These are phyloP conservation scores for Metopolophium dirhodum DNA, from an alignment of 1,140 invertebrate genomes.

Conservation along the genomic window DNA sequence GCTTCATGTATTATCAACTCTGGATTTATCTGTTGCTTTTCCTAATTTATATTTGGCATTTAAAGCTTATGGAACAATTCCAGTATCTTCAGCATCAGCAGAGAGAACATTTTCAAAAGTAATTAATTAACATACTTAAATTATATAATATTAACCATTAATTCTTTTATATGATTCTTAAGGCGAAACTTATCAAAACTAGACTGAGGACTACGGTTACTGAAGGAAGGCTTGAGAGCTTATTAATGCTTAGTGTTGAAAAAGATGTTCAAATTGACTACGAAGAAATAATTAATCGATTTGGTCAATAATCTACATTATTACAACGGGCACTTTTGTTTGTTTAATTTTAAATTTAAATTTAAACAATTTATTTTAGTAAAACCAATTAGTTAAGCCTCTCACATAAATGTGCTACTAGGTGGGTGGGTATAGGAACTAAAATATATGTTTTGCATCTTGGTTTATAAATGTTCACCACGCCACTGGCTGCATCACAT, in stretches of 20 bases:
- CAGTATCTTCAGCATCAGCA: neutral
- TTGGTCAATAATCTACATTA: neutral
- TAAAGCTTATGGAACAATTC: slow-evolving; percentile 5
- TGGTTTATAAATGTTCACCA: too few species aligned
- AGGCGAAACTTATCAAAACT: neutral
- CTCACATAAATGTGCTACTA: too few species aligned
- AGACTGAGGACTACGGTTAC: neutral
- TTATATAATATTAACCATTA: too few species aligned
- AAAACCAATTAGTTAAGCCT: too few species aligned
- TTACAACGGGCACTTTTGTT: too few species aligned
- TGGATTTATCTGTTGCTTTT: neutral
- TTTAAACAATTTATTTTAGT: too few species aligned
- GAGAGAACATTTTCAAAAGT: neutral
- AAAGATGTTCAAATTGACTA: neutral
- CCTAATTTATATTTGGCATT: neutral
- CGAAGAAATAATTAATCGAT: neutral
- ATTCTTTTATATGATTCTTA: too few species aligned
- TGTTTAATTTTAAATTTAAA: too few species aligned
- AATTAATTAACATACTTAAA: neutral
- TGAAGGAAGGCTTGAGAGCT: neutral
- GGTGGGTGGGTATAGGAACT: too few species aligned
- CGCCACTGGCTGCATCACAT: neutral
- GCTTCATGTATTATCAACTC: neutral
- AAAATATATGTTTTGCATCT: too few species aligned
- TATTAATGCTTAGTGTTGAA: neutral